Conservation (phyloP, 2,797 vertebrate species). For the Dallia pectoralis region DNA sequence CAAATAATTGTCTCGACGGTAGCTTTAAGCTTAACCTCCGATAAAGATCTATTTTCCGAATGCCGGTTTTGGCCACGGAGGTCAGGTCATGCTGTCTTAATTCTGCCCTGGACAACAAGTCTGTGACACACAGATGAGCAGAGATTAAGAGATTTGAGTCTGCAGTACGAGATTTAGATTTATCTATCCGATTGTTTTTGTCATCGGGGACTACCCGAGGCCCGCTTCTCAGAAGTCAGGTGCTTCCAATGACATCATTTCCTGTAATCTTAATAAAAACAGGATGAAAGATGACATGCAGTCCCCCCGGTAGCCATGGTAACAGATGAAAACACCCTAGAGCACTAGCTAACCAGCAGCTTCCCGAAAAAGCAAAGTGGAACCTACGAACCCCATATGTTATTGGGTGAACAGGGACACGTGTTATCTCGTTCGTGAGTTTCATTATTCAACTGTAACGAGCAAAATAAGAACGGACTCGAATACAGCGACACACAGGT, state of each 20-base stretch:
- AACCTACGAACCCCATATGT: too few relatives aligned
- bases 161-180: slow-evolving; percentile 30
- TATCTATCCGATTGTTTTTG: background rate
- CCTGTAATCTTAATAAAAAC: background rate
- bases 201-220: background rate
- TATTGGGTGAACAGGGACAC: background rate
- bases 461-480: background rate
- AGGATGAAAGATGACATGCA: background rate
- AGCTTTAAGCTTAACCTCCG: background rate
- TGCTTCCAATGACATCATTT: background rate
- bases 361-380: too few relatives aligned
- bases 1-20: too few relatives aligned
- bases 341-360: too few relatives aligned
- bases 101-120: background rate
- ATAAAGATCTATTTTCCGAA: background rate
- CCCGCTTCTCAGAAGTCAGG: background rate
- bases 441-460: background rate
- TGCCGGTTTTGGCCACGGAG: background rate
- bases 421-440: background rate
- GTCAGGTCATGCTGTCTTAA: background rate
- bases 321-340: background rate
- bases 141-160: slow-evolving; percentile 24
- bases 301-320: background rate
- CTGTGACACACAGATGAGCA: slow-evolving; percentile 7
- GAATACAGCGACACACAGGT: background rate